These are phyloP conservation scores for Andrena camellia DNA, from an alignment of 2,888 invertebrate species.

Conservation along the genomic window DNA sequence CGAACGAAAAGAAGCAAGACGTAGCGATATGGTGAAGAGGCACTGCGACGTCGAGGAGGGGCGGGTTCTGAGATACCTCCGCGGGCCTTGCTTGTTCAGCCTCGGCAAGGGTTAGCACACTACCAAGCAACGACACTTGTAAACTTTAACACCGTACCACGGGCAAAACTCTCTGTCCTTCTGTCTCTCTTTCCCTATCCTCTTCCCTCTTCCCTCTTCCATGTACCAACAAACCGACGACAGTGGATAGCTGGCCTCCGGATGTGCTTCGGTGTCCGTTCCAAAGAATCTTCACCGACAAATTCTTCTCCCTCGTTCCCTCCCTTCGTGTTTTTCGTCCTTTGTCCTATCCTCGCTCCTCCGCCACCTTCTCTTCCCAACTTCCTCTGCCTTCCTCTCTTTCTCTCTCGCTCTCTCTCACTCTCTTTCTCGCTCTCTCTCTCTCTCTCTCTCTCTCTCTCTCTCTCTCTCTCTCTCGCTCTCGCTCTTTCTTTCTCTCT, in stretches of 20 bases:
- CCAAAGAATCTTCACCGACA: too few species aligned
- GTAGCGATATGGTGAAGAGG: slow-evolving; percentile 71
- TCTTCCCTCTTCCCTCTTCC: slow-evolving; percentile 5
- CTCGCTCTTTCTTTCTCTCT: slow-evolving; percentile 2
- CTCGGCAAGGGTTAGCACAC: slow-evolving; percentile 68
- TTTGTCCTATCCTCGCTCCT: neutral
- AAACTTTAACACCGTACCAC: slow-evolving; percentile 64
- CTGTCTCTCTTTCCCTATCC: slow-evolving; percentile 4
- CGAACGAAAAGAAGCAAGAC: slow-evolving; percentile 70
- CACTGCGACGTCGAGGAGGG: slow-evolving; percentile 74
- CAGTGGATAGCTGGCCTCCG: slow-evolving; percentile 15
- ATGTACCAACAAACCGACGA: neutral
- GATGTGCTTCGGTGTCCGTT: neutral
- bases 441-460: slow-evolving; percentile 30
- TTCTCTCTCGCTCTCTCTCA: slow-evolving; percentile 27
- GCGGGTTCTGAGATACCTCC: slow-evolving; percentile 75
- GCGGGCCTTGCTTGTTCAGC: slow-evolving; percentile 71
- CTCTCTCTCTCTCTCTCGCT: neutral
- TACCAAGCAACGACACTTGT: slow-evolving; percentile 68
- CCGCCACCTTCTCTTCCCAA: neutral
- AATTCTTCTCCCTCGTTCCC: neutral
- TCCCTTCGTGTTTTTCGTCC: slow-evolving; percentile 8
- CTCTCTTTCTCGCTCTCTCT: slow-evolving; percentile 21
- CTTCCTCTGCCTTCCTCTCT: neutral
- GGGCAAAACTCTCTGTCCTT: slow-evolving; percentile 33